Percentiles rank a stretch among this genome's conserved stretches.
Conservation (phyloP, 2,888 invertebrate species). For the Pediacus dermestoides region DNA sequence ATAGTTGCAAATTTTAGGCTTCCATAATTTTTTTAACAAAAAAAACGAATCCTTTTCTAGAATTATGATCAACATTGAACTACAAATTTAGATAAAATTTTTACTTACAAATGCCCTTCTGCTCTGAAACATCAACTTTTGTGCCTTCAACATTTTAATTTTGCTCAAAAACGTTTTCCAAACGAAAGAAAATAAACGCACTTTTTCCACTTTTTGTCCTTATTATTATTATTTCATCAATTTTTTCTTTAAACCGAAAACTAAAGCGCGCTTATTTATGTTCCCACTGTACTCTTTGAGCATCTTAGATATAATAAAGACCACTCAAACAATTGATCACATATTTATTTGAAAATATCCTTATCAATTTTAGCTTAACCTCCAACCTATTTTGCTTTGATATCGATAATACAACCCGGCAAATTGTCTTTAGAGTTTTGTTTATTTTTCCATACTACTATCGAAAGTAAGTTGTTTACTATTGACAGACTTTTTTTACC, state of each 20-base stretch:
- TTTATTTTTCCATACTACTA: no score
- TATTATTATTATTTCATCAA: conserved; percentile 12
- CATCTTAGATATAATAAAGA: conserved; percentile 1
- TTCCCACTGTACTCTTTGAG: conserved; percentile 7
- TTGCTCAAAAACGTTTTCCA: conserved; percentile 7
- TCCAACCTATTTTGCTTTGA: no score
- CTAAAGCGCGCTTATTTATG: conserved; percentile 16
- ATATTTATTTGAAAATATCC: no score
- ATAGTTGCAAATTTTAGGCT: no score
- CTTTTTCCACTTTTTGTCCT: conserved; percentile 3
- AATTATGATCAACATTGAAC: conserved; percentile 7
- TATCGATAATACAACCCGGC: no score
- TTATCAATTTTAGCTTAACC: no score
- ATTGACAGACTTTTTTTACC: no score
- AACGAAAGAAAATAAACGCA: conserved; percentile 5
- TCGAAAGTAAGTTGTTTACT: no score
- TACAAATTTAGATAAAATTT: conserved; percentile 3
- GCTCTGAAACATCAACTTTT: conserved; percentile 6
- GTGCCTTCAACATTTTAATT: conserved; percentile 16
- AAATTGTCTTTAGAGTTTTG: no score
- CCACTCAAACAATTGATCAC: no score
- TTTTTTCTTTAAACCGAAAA: conserved; percentile 21
- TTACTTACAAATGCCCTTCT: conserved; percentile 18
- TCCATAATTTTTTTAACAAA: no score
- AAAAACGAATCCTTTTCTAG: no score